Base-by-base conservation (phyloP, 2,113 vertebrate genomes). In the Fregetta grallaria region DNA sequence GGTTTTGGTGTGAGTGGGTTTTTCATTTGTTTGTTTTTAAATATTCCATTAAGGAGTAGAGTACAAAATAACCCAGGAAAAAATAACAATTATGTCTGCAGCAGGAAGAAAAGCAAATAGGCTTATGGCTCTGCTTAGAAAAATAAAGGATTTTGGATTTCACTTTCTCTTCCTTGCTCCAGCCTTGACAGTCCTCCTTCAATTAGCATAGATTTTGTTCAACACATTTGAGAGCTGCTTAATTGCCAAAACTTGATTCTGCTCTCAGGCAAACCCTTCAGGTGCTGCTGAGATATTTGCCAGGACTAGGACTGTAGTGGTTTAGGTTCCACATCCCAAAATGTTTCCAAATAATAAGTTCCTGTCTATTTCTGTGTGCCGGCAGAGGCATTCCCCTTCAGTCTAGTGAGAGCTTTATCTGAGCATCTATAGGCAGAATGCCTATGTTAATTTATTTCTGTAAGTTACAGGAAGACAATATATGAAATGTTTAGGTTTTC, bases 1-100 rank as follows among this genome's bases (percentile, higher is more conserved):
- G 0, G 1, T 32, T 47, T 38, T 76, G 11, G 4, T 40, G 30
- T 40, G 10, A 4, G 0, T 47, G 21, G 8, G 23, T 38, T 71
- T 71, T 22, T 38, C 38, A 30, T 16, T 19, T 50, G 0, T 58
- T 34, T 21, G 15, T 56, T 32, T 40, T 34, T 6, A 13, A 52
- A 22, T 18, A 47, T 7, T 66, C 10, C 10, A 0, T 55, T 88
- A 32, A 19, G 9, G 21, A 56, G 7, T 7, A 38, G 20, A 32
- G 40, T 62, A n/a, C 16, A 26, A 82, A 78, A 63, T 17, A 83
- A 49, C 34, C 7, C 11, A 73, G 59, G 25, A 29, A 32, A 53
- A 44, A 32, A 0, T 9, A 74, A 10, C 3, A 23, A 3, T 49
- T 77, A 4, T 20, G 1, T 44, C 13, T 80, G n/a, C 21, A 83